Evolutionary conservation across 23 tunicate genomes (phyloP).

Genomic region (Trididemnum nubilum): DNA sequence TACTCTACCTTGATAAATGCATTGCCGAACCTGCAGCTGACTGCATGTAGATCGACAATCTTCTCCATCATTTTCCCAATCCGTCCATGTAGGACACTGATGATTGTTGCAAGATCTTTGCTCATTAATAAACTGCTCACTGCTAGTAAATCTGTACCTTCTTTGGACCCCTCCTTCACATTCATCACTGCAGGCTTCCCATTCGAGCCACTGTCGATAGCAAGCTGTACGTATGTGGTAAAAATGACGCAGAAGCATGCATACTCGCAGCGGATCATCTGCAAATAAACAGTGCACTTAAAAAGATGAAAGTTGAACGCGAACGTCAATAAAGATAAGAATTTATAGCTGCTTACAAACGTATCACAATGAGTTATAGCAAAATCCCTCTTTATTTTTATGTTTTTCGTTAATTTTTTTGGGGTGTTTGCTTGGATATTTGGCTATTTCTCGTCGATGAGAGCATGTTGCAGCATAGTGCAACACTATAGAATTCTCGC

Average conservation of each 20-base stretch:
- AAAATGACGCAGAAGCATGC: constrained; percentile 6
- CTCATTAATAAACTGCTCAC: too few species aligned
- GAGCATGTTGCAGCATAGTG: too few species aligned
- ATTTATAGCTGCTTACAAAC: too few species aligned
- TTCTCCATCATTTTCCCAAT: constrained; percentile 15
- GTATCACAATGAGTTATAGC: too few species aligned
- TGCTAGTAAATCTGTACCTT: constrained; percentile 5
- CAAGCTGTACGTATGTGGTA: constrained; percentile 28
- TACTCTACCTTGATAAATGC: constrained; percentile 11
- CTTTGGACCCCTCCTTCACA: constrained; percentile 35
- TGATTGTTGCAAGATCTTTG: constrained; percentile 36
- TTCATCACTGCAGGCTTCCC: constrained; percentile 29
- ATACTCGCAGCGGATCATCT: not conserved
- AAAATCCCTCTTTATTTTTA: too few species aligned
- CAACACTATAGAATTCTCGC: too few species aligned
- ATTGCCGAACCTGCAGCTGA: constrained; percentile 13
- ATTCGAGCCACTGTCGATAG: constrained; percentile 39
- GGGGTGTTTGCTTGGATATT: too few species aligned
- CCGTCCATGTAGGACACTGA: constrained; percentile 43
- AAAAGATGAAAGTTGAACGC: too few species aligned
- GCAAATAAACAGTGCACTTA: too few species aligned
- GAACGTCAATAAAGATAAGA: too few species aligned
- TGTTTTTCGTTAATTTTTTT: too few species aligned
- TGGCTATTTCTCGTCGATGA: too few species aligned
- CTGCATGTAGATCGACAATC: constrained; percentile 33